phyloP scores from a whole-genome alignment of 2,888 invertebrate genomes.

The Elaeidobius kamerunicus region DNA sequence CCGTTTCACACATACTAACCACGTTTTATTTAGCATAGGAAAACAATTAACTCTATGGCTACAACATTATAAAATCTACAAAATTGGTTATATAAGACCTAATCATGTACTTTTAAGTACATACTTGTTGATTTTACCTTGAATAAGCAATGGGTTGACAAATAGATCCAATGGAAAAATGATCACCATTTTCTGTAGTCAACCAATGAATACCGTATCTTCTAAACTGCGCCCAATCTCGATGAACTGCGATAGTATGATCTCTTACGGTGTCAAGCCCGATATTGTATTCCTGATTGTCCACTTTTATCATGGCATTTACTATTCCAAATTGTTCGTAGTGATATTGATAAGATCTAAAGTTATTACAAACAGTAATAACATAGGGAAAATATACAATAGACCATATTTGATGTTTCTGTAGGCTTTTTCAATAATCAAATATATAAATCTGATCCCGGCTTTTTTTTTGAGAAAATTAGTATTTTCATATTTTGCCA shows the following conservation, averaged over 20 bases:
- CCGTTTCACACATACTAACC: too few relatives aligned
- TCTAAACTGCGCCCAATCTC: slow-evolving; percentile 67
- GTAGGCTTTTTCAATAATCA: too few relatives aligned
- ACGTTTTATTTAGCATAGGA: too few relatives aligned
- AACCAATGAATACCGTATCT: slow-evolving; percentile 69
- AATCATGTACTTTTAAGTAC: too few relatives aligned
- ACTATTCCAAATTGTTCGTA: slow-evolving; percentile 72
- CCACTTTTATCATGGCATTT: slow-evolving; percentile 55
- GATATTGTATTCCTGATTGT: slow-evolving; percentile 52
- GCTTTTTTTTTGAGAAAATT: too few relatives aligned
- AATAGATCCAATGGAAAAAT: slow-evolving; percentile 59
- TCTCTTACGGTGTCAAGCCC: slow-evolving; percentile 63
- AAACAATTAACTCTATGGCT: too few relatives aligned
- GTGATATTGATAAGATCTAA: slow-evolving; percentile 68
- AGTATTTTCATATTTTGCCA: too few relatives aligned
- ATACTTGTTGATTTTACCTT: slow-evolving; percentile 56
- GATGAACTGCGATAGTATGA: slow-evolving; percentile 61
- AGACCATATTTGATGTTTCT: too few relatives aligned
- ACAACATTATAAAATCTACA: too few relatives aligned
- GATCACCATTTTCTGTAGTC: slow-evolving; percentile 65
- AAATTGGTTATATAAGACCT: too few relatives aligned
- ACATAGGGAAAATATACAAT: neutral
- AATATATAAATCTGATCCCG: too few relatives aligned
- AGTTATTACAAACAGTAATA: slow-evolving; percentile 2
- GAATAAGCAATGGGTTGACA: slow-evolving; percentile 62